A percentile compares a stretch with the other conserved stretches of the same genome.
These are phyloP conservation scores for Parnassius orleans DNA, from an alignment of 2,888 invertebrate genomes.

Conservation along the genomic window DNA sequence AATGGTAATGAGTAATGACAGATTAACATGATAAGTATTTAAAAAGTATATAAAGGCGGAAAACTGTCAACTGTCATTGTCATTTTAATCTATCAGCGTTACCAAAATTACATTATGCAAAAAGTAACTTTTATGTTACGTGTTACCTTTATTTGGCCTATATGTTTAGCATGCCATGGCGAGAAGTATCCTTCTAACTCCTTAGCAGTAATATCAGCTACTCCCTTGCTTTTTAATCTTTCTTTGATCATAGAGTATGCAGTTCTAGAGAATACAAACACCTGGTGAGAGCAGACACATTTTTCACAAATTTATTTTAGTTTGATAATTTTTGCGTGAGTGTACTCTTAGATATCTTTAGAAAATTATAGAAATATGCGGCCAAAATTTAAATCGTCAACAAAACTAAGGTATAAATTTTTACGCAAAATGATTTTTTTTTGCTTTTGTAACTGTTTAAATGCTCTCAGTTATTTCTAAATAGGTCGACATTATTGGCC, in stretches of 20 bases:
- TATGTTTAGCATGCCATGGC: constrained; percentile 92
- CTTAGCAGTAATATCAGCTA: constrained; percentile 85
- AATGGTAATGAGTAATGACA: neutral
- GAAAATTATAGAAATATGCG: neutral
- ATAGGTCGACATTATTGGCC: too few relatives aligned
- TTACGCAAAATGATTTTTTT: too few relatives aligned
- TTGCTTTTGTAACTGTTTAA: too few relatives aligned
- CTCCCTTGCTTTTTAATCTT: constrained; percentile 88
- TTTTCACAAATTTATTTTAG: constrained; percentile 39
- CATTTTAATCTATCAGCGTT: neutral
- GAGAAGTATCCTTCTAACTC: constrained; percentile 92
- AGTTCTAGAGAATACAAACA: constrained; percentile 92
- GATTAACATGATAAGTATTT: neutral
- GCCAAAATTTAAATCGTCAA: constrained; percentile 34
- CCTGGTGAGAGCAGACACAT: constrained; percentile 83
- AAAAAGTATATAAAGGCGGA: constrained; percentile 1
- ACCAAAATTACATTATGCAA: constrained; percentile 2
- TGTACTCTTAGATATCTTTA: constrained; percentile 39
- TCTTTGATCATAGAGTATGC: constrained; percentile 92
- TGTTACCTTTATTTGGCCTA: constrained; percentile 86
- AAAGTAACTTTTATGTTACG: constrained; percentile 4
- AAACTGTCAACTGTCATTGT: constrained; percentile 11
- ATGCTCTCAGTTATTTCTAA: too few relatives aligned
- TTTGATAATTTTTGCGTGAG: constrained; percentile 31
- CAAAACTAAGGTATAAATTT: too few relatives aligned